A percentile compares a stretch with the other conserved stretches of the same genome.
Evolutionary conservation across 2,113 vertebrate species (phyloP).

Genomic region (Onychostoma macrolepis): DNA sequence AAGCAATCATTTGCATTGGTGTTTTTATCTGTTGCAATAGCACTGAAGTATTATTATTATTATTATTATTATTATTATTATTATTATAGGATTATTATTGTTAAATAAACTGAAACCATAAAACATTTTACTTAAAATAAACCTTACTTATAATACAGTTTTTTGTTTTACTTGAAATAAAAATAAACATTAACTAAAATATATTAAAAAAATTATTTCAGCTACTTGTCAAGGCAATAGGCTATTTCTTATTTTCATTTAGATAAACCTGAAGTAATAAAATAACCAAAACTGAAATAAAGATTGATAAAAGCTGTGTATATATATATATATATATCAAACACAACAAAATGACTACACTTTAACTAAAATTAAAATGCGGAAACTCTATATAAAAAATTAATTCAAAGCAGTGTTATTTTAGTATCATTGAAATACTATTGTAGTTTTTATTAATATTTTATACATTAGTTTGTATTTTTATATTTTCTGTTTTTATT

Average conservation of each 20-base stretch:
- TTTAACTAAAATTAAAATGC: not conserved
- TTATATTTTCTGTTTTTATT: too few relatives aligned
- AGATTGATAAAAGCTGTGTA: not conserved
- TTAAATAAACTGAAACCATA: not conserved
- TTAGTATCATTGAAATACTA: too few relatives aligned
- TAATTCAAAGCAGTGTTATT: too few relatives aligned
- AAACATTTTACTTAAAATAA: not conserved
- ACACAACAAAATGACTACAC: not conserved
- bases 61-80: not conserved
- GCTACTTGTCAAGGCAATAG: not conserved
- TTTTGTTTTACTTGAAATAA: too few relatives aligned
- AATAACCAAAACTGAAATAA: not conserved
- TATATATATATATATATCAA: too few relatives aligned
- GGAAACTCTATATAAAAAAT: not conserved
- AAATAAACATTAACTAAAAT: not conserved
- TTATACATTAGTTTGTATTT: too few relatives aligned
- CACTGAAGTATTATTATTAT: not conserved
- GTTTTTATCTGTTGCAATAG: not conserved
- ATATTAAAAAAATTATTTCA: too few relatives aligned
- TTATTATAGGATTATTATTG: not conserved
- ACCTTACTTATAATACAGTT: too few relatives aligned
- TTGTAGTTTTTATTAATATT: too few relatives aligned
- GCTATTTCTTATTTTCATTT: not conserved
- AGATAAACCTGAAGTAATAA: not conserved
- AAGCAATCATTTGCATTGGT: not conserved